Conservation (phyloP, 2,888 invertebrate species). For the Caenorhabditis sp. region DNA sequence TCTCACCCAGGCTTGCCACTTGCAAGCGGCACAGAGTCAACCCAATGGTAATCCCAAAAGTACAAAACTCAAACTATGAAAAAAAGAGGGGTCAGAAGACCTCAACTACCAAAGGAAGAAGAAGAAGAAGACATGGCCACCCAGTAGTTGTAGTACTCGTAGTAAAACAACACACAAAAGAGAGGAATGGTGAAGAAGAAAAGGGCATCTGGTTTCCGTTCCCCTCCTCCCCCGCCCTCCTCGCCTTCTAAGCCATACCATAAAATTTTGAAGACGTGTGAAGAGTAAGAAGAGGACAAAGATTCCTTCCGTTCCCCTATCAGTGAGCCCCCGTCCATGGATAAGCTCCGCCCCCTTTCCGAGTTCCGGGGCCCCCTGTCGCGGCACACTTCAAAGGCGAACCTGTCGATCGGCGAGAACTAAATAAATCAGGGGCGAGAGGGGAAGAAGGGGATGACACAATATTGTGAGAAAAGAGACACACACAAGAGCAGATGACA, state of each 20-base stretch:
- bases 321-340: slow-evolving; percentile 39
- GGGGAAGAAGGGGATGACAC: slow-evolving; percentile 42
- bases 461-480: slow-evolving; percentile 52
- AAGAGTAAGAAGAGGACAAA: slow-evolving; percentile 31
- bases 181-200: neutral
- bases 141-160: too few species aligned
- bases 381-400: slow-evolving; percentile 62
- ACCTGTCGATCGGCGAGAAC: slow-evolving; percentile 66
- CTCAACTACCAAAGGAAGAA: too few species aligned
- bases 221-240: neutral
- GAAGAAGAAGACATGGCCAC: too few species aligned
- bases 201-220: neutral
- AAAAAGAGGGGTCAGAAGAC: too few species aligned
- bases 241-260: slow-evolving; percentile 27
- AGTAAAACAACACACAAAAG: neutral
- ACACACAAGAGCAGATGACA: slow-evolving; percentile 7
- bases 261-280: slow-evolving; percentile 13
- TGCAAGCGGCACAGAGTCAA: too few species aligned
- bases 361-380: slow-evolving; percentile 38
- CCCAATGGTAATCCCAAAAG: too few species aligned
- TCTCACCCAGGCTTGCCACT: too few species aligned
- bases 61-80: too few species aligned
- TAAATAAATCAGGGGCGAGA: slow-evolving; percentile 59
- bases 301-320: slow-evolving; percentile 25
- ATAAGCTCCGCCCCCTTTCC: slow-evolving; percentile 38